Base-by-base conservation (phyloP, 2,797 vertebrate species). In the Corythornis leucogaster region DNA sequence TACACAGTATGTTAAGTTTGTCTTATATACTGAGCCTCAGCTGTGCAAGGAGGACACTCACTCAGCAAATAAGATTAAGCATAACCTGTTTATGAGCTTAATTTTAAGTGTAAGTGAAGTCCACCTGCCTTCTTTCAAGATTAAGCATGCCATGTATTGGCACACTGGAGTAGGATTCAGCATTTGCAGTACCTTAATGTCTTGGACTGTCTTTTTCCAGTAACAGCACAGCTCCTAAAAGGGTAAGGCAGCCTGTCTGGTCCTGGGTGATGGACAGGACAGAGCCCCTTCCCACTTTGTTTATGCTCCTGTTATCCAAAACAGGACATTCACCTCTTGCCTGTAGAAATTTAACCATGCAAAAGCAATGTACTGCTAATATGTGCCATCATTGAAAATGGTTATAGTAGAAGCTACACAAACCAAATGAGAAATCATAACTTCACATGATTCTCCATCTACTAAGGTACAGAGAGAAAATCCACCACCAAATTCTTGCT, bases 1-100 rank as follows among this genome's bases (percentile, higher is more conserved):
- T 3, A 71, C 5, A 50, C 4, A 35, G 20, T 0, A 15, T 5
- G 1, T 35, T 11, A 51, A 2, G 2, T 28, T 58, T 26, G 11
- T 15, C 6, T 38, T 19, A 1, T 30, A 28, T 6, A 13, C 3
- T 45, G 8, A 18, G 8, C 13, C 8, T 45, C 43, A 33, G 8
- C 3, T 24, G 4, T 59, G 7, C 22, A 55, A 87, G 28, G 5
- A 68, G 6, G 13, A 43, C 8, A 43, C 30, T 28, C 9, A 51
- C 38, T 79, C 15, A 20, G 15, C 15, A 70, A 50, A 46, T 30
- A 62, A 71, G 8, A 31, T 17, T 18, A 71, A 66, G 4, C 11
- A 62, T 14, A 59, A 0, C 0, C 14, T 50, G 16, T 6, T 64
- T 35, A n/a, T 5, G 19, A 24, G 15, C 25, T 40, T 40, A 40